These are phyloP conservation scores for Eremophila alpestris DNA, from an alignment of 2,797 vertebrate species.

Conservation along the genomic window DNA sequence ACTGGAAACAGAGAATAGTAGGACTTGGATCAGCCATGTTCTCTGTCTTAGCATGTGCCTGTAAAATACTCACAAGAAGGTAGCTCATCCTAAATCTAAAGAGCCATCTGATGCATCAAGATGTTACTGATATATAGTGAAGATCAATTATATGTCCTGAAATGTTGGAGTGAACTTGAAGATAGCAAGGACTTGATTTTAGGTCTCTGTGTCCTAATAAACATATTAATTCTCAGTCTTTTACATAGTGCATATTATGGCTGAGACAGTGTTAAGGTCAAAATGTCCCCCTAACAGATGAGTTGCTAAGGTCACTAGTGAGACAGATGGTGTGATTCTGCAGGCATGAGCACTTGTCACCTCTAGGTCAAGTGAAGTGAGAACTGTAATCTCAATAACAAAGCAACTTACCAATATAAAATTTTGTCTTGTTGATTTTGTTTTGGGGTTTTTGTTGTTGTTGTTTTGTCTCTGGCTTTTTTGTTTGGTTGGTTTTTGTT, in stretches of 20 bases:
- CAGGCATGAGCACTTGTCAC: background rate
- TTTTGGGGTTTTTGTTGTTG: background rate
- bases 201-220: background rate
- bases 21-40: background rate
- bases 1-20: background rate
- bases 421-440: background rate
- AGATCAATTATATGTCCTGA: background rate
- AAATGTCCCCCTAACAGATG: background rate
- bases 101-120: background rate
- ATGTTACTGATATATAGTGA: background rate
- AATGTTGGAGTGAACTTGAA: background rate
- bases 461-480: background rate
- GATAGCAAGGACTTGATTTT: background rate
- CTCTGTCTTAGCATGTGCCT: background rate
- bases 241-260: background rate
- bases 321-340: background rate
- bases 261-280: background rate
- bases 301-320: background rate
- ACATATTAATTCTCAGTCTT: background rate
- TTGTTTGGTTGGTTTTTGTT: background rate
- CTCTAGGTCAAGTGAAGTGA: background rate
- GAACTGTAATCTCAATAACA: background rate
- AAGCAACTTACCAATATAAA: background rate
- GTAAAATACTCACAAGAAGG: background rate
- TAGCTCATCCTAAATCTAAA: background rate